Evolutionary conservation across 2,888 invertebrate species (phyloP), one percentile per base, ranked within the genome.

Genomic region (Agriopis leucophaearia): DNA sequence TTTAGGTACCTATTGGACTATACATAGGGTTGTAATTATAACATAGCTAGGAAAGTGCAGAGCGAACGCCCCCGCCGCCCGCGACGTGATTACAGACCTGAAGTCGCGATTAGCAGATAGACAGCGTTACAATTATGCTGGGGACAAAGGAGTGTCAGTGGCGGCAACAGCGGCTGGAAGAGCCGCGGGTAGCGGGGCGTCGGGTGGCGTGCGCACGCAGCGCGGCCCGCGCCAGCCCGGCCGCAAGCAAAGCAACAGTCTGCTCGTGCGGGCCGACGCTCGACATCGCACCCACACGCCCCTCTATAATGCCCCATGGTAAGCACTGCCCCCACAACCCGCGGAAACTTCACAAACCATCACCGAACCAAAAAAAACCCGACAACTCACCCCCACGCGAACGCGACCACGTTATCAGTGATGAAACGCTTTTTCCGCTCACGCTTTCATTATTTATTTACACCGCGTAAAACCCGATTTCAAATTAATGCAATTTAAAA

Each of bases 241-340:
- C 90, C 86, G 90, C 77, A 83, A 90, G 92, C 92, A 93, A 83
- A 90, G 92, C 92, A 93, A 93, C 92, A 93, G 92, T 93, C 91
- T 92, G 92, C 87, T 88, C 89, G 88, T 88, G 92, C 88, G 88
- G 86, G 88, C 90, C 90, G 84, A 73, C 83, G 85, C 82, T 82
- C 83, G 88, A 81, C 84, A 81, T 83, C 83, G 84, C 78, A 81
- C 78, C 78, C 80, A 79, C 78, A 79, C 86, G 81, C 78, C 82
- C 85, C 88, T 83, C 74, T 86, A 88, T 83, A 85, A 92, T 92
- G 91, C 83, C 87, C 83, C 84, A 90, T 88, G 92, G 93, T 92
- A 92, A 92, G 90, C 88, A 81, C 78, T 76, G 76, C 75, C 79
- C 85, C 76, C 78, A 78, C 74, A 75, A 73, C 75, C 75, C 69